phyloP scores from a whole-genome alignment of 37 sponge, comb jelly and placozoan genomes.

The Cliona cf. orientalis region DNA sequence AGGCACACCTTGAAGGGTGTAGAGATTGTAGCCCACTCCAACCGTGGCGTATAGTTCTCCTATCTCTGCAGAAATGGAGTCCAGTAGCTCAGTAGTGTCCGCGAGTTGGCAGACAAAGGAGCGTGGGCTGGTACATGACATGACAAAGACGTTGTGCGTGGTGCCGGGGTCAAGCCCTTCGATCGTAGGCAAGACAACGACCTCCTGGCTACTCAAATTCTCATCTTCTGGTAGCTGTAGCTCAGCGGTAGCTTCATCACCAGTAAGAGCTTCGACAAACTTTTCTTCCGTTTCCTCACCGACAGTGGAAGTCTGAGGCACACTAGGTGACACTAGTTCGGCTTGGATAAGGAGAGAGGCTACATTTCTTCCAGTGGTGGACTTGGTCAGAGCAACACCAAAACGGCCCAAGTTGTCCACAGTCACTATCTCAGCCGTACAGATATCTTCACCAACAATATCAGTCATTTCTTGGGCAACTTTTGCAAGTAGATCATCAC shows the following conservation, averaged over 20 bases:
- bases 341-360: conserved; percentile 18
- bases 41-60: neutral
- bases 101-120: conserved; percentile 49
- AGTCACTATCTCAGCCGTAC: conserved; percentile 13
- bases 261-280: too few relatives aligned
- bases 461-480: conserved; percentile 33
- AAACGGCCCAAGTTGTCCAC: conserved; percentile 14
- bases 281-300: too few relatives aligned
- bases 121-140: conserved; percentile 18
- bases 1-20: too few relatives aligned
- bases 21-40: too few relatives aligned
- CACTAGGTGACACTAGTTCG: conserved; percentile 19
- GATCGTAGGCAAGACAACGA: too few relatives aligned
- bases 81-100: neutral
- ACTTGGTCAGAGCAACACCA: conserved; percentile 34
- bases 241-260: too few relatives aligned
- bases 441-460: conserved; percentile 17
- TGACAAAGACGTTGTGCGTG: conserved; percentile 21
- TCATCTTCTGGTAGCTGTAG: too few relatives aligned
- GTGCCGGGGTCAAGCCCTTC: too few relatives aligned
- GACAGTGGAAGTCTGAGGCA: too few relatives aligned
- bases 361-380: conserved; percentile 17
- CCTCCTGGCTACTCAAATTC: too few relatives aligned
- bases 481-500: neutral
- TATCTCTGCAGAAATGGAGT: conserved; percentile 13